phyloP scores from a whole-genome alignment of 2,113 vertebrate genomes.

The Ivindomyrus marchei region DNA sequence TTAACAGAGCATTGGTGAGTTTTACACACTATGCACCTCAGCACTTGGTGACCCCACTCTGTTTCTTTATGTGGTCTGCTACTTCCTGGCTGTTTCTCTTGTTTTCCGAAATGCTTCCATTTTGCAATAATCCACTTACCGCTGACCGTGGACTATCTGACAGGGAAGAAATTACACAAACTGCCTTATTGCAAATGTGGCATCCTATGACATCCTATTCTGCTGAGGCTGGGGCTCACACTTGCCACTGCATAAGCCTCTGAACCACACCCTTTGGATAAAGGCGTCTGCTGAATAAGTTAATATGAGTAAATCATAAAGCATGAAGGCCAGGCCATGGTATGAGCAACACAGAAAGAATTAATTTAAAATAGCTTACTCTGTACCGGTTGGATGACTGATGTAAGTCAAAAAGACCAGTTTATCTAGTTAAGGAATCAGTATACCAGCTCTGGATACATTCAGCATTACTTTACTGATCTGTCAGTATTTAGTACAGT shows the following conservation, averaged over 20 bases:
- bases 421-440: background rate
- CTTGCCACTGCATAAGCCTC: background rate
- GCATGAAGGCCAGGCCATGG: background rate
- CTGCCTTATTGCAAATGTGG: background rate
- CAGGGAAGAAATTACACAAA: background rate
- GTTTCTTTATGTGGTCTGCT: background rate
- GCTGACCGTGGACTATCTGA: background rate
- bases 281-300: background rate
- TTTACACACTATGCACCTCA: background rate
- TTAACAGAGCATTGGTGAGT: background rate
- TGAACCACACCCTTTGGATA: background rate
- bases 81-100: background rate
- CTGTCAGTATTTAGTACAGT: background rate
- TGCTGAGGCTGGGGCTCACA: background rate
- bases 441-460: background rate
- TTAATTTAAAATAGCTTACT: background rate
- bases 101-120: background rate
- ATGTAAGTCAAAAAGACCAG: background rate
- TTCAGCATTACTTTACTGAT: background rate
- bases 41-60: background rate
- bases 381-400: background rate
- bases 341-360: background rate
- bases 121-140: background rate
- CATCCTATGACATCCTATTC: background rate
- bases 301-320: background rate